Evolutionary conservation across 1,140 invertebrate genomes (phyloP), one percentile per base, ranked within the genome.

Genomic region (Agrypnia vestita): DNA sequence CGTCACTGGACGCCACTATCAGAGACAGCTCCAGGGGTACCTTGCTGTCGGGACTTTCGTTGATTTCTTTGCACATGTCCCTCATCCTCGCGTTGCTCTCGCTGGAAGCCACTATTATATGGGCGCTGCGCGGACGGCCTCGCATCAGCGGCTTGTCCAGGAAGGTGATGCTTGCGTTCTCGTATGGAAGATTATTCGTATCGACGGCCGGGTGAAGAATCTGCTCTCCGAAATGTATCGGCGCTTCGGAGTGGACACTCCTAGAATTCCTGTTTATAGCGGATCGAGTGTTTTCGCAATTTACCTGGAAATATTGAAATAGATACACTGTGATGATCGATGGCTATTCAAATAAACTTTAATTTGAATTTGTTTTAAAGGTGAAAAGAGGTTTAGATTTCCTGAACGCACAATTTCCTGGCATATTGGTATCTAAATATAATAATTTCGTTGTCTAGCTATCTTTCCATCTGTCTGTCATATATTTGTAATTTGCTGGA

Each of bases 11-110:
- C 0, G 86, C 87, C 0, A 90, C 89, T 19, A 88, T 84, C 85
- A 89, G 84, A 71, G 89, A 88, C n/a, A 90, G 78, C 71, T 89
- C 86, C 0, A 90, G 80, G 1, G 87, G 86, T 19, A 88, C 80
- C 1, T 83, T 84, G 3, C 82, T 80, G 0, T 76, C 72, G 7
- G 43, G 21, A 35, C 78, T 69, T 3, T 78, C 82, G 19, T 62
- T 80, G 10, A 81, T 83, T 61, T 81, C 80, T 46, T 46, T 80
- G 69, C 80, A 83, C 46, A 81, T 78, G 55, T 82, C 77, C n/a
- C 25, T 76, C 0, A 78, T 84, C 9, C 82, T 84, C 1, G 17
- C 46, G 12, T 67, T 19, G 15, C 47, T 83, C 0, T 76, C 84
- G 17, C 85, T 86, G 0, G 81, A 77, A 7, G 84, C 78, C 8